Base-by-base conservation (phyloP, 1,140 invertebrate species). In the Papilio helenus region DNA sequence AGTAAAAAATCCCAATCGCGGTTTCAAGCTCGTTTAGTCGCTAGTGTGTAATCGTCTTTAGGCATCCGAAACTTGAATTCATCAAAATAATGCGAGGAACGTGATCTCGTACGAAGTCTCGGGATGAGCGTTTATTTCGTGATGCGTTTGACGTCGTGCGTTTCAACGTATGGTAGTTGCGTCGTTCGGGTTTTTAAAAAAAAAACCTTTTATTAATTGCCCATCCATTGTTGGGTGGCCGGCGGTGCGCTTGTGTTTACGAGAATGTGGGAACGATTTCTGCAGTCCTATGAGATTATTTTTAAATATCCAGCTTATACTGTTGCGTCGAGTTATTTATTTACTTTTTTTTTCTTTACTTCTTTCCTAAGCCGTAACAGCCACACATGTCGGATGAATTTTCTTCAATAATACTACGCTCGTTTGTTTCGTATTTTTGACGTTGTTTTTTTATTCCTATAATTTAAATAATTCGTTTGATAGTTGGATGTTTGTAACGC, bases 21-120 rank as follows among this genome's bases (percentile, higher is more conserved):
- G 12, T 16, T 3, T 12, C 44, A 14, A 46, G 44, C 10, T 68
- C 12, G 23, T 29, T 23, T 44, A 1, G 20, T 26, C 18, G 3
- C 44, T 14, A 74, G 72, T 74, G 72, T 74, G 72, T 9, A 9
- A 26, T 3, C 5, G 72, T 23, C 72, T 49, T 74, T 49, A 74
- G 42, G 72, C 44, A 76, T 86, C 88, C 84, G 82, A 88, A 85
- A 87, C 88, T 88, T 83, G 85, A 88, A 92, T 89, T 87, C 87
- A 88, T 92, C 90, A 91, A 88, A 90, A 87, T 90, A 92, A 92
- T 90, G 87, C 83, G 84, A 77, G 87, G 89, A 91, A 91, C 91
- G 91, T 92, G 91, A 92, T 89, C 83, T 85, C 86, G 83, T 78
- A 83, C 84, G 79, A 82, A 84, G 83, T 88, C 77, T 79, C 46